These are phyloP conservation scores for Aptenodytes patagonicus DNA, from an alignment of 2,113 vertebrate genomes.

Conservation along the genomic window DNA sequence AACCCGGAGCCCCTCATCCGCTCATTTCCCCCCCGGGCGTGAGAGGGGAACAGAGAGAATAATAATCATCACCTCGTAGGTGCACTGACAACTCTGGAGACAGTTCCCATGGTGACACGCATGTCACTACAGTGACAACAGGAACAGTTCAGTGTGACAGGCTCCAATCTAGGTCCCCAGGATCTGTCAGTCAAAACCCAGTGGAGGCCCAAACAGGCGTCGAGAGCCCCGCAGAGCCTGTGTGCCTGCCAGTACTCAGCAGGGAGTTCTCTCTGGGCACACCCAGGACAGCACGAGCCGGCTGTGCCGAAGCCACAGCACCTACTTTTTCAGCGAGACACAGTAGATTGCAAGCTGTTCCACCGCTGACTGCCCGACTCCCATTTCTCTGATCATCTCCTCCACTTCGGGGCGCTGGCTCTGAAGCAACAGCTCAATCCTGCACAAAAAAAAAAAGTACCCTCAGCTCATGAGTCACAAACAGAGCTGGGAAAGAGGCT, in stretches of 20 bases:
- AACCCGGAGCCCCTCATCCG: neutral
- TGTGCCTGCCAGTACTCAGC: fast-evolving
- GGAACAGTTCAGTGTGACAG: conserved; percentile 25
- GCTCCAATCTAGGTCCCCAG: conserved; percentile 28
- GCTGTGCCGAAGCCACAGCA: neutral
- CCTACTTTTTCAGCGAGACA: conserved; percentile 95
- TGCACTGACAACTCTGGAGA: conserved; percentile 38
- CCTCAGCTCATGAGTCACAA: neutral
- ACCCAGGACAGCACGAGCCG: neutral
- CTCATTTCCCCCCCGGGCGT: neutral
- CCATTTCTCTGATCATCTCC: conserved; percentile 94
- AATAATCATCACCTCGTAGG: conserved; percentile 18
- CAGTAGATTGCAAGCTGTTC: conserved; percentile 96
- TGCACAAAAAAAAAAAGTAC: conserved; percentile 51
- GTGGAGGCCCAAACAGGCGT: neutral
- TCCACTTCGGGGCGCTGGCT: conserved; percentile 91
- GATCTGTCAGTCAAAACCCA: conserved; percentile 11
- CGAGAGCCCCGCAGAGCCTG: fast-evolving
- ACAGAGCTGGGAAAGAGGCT: neutral
- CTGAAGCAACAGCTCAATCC: conserved; percentile 87
- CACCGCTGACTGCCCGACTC: conserved; percentile 85
- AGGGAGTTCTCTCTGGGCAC: neutral
- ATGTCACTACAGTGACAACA: conserved; percentile 42
- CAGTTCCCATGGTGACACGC: conserved; percentile 61
- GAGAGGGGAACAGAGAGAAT: neutral